Evolutionary conservation across 2,888 invertebrate species (phyloP), one percentile per base, ranked within the genome.

Genomic region (Glaucopsyche alexis): DNA sequence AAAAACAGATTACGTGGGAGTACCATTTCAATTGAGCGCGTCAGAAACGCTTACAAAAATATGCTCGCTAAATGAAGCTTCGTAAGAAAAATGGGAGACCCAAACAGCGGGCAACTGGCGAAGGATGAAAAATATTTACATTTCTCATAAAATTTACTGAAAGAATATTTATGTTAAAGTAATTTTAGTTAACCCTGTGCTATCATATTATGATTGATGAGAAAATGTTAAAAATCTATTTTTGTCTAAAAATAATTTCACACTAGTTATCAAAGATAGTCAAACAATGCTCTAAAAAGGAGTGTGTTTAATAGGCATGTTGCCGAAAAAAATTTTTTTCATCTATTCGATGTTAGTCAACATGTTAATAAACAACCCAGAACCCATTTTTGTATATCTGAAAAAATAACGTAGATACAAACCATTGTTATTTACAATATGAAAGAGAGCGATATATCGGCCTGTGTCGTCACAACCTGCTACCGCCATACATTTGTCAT

Each of bases 31-130:
- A 72, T 72, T 38, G 74, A 52, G 66, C 71, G 71, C 72, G 72
- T 64, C 60, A 55, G 65, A 72, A 74, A 74, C 72, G 66, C 72
- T 74, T 65, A 74, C 42, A 47, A 74, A 74, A 74, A 74, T 74
- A 74, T 74, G 72, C 72, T 71, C 74, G 40, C 40, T 29, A 52
- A 71, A 71, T 71, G 71, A 71, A 52, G 71, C 71, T 45, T 69
- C 69, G 49, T 14, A 69, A 69, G 69, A 49, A 47, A 69, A 69
- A 49, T 65, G 64, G 49, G 29, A 47, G 13, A 69, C 19, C 45
- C 69, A 69, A 49, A 14, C 29, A 29, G 6, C 19, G 29, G 45
- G 45, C 16, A 47, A 69, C 69, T 45, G 49, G 8, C 0, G 29
- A 47, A 69, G 13, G 19, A 13, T 3, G 14, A 47, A 29, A 29